Percentiles rank a stretch among this genome's conserved stretches.
phyloP scores from a whole-genome alignment of 2,113 vertebrate genomes.

The Semicossyphus pulcher region DNA sequence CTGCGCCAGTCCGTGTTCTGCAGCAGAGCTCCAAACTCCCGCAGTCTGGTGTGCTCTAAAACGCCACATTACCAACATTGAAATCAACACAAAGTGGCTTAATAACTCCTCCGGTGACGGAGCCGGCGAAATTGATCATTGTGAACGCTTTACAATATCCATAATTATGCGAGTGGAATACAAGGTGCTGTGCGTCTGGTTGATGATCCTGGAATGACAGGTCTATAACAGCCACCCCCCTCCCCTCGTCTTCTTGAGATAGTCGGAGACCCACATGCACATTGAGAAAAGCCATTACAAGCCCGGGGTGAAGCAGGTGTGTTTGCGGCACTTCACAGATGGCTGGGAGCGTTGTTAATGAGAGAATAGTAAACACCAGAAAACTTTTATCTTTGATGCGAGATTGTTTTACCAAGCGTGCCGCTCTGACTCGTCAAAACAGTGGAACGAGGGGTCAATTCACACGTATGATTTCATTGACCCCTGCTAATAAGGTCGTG shows the following conservation, averaged over 20 bases:
- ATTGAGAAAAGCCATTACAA: conserved; percentile 84
- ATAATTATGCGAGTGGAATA: conserved; percentile 76
- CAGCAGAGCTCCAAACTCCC: conserved; percentile 56
- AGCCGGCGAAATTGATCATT: conserved; percentile 78
- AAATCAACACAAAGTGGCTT: conserved; percentile 78
- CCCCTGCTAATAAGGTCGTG: conserved; percentile 49
- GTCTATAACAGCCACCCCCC: conserved; percentile 73
- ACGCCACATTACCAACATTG: conserved; percentile 74
- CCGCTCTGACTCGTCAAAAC: conserved; percentile 37
- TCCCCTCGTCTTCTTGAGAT: conserved; percentile 65
- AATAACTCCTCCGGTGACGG: conserved; percentile 77
- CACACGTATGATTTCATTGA: conserved; percentile 55
- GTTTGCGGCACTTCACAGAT: conserved; percentile 82
- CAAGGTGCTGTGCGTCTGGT: conserved; percentile 75
- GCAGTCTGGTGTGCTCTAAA: conserved; percentile 59
- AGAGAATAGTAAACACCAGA: conserved; percentile 77
- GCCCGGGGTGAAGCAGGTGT: conserved; percentile 84
- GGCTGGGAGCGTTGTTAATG: conserved; percentile 79
- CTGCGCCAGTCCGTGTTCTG: conserved; percentile 47
- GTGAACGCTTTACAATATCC: conserved; percentile 76
- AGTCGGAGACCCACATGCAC: conserved; percentile 74
- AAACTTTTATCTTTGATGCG: conserved; percentile 74
- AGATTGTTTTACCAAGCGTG: conserved; percentile 61
- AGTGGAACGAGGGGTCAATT: conserved; percentile 44
- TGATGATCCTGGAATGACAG: conserved; percentile 80